These are phyloP conservation scores for Mesembrinibis cayennensis DNA, from an alignment of 2,113 vertebrate genomes.

Conservation along the genomic window DNA sequence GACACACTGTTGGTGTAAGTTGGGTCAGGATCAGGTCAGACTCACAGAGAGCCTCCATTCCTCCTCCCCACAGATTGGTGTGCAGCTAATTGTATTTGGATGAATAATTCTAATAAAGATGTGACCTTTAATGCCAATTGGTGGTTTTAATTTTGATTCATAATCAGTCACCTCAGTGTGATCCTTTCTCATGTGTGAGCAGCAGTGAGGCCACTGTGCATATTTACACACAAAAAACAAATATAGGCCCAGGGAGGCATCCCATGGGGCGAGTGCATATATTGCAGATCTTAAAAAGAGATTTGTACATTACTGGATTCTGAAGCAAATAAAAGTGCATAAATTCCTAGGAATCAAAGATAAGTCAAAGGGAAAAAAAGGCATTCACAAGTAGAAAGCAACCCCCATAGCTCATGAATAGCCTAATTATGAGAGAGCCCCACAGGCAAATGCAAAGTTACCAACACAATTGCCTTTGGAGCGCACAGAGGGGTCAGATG, in stretches of 20 bases:
- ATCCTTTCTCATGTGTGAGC: constrained; percentile 63
- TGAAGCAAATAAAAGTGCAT: constrained; percentile 53
- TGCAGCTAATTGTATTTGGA: constrained; percentile 74
- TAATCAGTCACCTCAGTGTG: constrained; percentile 70
- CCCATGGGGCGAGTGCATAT: constrained; percentile 64
- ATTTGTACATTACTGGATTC: constrained; percentile 56
- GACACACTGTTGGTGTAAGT: background rate
- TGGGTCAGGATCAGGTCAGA: background rate
- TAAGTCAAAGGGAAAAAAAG: constrained; percentile 48
- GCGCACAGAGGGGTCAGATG: constrained; percentile 57
- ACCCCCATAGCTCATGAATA: constrained; percentile 70
- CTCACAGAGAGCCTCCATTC: background rate
- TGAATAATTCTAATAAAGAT: constrained; percentile 80
- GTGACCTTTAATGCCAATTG: constrained; percentile 79
- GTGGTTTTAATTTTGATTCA: constrained; percentile 77
- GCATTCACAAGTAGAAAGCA: constrained; percentile 58
- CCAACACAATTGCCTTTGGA: constrained; percentile 65
- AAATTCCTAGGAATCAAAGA: constrained; percentile 59
- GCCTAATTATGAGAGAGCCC: constrained; percentile 68
- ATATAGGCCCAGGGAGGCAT: constrained; percentile 59
- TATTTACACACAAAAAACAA: constrained; percentile 76
- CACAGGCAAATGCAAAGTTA: constrained; percentile 71
- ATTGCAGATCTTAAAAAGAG: constrained; percentile 68
- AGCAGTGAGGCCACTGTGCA: constrained; percentile 65
- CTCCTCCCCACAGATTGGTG: constrained; percentile 40